phyloP scores from a whole-genome alignment of 2,888 invertebrate genomes.

The Scaptomyza caliginosa region DNA sequence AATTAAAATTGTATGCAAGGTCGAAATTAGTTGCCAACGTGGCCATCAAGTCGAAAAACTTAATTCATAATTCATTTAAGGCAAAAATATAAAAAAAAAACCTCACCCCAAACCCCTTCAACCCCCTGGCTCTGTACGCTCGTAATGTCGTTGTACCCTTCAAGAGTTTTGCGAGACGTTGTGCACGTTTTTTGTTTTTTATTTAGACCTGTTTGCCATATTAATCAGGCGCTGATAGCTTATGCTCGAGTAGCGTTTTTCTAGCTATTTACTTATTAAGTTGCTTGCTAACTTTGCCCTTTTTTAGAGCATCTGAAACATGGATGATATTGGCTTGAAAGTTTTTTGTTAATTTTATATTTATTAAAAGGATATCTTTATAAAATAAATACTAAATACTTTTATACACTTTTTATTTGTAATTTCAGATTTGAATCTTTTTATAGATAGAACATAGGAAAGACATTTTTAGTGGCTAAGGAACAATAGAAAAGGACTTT shows the following conservation, averaged over 20 bases:
- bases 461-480: too few species aligned
- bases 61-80: conserved; percentile 75
- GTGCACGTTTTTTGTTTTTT: conserved; percentile 54
- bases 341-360: not conserved
- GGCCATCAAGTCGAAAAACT: conserved; percentile 74
- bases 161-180: conserved; percentile 47
- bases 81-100: conserved; percentile 38
- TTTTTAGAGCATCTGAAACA: not conserved
- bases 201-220: conserved; percentile 62
- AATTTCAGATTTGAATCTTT: too few species aligned
- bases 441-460: too few species aligned
- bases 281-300: conserved; percentile 6
- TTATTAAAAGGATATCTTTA: too few species aligned
- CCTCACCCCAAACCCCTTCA: conserved; percentile 26
- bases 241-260: conserved; percentile 5
- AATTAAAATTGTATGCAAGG: conserved; percentile 80
- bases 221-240: conserved; percentile 55
- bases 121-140: conserved; percentile 1
- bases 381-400: too few species aligned
- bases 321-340: not conserved
- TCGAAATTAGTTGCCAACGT: conserved; percentile 75
- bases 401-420: too few species aligned
- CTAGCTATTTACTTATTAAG: conserved; percentile 13
- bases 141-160: conserved; percentile 58
- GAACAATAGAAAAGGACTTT: too few species aligned